phyloP scores from a whole-genome alignment of 1,140 invertebrate species.

The Phenacoccus solenopsis region DNA sequence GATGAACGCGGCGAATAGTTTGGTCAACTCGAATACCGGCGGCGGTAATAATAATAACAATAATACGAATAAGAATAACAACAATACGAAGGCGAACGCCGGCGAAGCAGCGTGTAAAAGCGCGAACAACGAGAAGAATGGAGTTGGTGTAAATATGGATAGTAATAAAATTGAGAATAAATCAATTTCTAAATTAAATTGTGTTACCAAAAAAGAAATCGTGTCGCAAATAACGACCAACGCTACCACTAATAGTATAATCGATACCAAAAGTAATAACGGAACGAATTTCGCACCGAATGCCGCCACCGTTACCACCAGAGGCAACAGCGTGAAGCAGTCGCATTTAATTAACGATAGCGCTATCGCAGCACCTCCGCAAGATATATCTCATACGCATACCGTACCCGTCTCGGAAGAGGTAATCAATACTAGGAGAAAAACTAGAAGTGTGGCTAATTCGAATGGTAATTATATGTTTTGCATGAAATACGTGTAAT shows the following conservation, averaged over 20 bases:
- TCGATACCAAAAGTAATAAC: background rate
- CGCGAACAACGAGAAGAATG: background rate
- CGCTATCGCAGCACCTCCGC: constrained; percentile 7
- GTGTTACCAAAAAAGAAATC: constrained; percentile 15
- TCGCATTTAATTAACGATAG: constrained; percentile 7
- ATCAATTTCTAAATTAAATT: constrained; percentile 1
- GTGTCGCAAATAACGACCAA: background rate
- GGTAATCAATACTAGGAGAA: constrained; percentile 11
- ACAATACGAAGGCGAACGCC: background rate
- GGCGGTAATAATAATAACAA: background rate
- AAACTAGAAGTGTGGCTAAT: constrained; percentile 10
- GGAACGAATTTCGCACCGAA: background rate
- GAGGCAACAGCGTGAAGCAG: constrained; percentile 4
- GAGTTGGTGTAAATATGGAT: background rate
- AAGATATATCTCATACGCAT: constrained; percentile 5
- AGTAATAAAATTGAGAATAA: constrained; percentile 1
- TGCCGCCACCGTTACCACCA: background rate
- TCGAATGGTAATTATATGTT: constrained; percentile 6
- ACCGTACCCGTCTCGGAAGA: constrained; percentile 9
- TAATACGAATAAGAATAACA: constrained; percentile 5
- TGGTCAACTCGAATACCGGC: background rate
- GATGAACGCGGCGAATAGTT: background rate
- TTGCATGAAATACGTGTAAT: background rate
- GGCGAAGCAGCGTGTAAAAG: background rate
- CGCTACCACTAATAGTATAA: background rate